Evolutionary conservation across 2,113 vertebrate species (phyloP).

Genomic region (Octodon degus): DNA sequence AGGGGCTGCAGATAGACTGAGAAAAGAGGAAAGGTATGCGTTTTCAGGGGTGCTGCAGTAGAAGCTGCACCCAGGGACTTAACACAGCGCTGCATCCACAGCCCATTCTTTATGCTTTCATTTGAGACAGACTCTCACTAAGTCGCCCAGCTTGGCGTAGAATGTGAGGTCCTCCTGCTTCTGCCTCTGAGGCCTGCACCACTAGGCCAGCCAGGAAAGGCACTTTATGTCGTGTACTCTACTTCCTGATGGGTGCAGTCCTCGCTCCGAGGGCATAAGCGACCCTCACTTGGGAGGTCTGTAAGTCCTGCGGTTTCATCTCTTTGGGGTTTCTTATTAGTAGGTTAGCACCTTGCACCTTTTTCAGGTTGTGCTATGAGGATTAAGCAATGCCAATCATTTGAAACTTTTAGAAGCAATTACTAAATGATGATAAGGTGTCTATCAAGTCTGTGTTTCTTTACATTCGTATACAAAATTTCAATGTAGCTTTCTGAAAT

Average conservation of each 20-base stretch:
- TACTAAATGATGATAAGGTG: not conserved
- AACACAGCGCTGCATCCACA: not conserved
- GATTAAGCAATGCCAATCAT: not conserved
- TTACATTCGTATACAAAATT: not conserved
- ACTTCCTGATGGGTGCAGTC: not conserved
- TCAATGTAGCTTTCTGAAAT: not conserved
- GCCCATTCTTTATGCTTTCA: not conserved
- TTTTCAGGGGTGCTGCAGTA: not conserved
- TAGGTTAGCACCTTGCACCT: not conserved
- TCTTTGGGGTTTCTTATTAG: not conserved
- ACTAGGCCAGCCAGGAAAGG: not conserved
- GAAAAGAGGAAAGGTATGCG: not conserved
- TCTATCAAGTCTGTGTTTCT: not conserved
- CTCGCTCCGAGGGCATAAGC: too few species aligned
- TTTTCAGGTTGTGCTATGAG: not conserved
- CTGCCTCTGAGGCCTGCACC: not conserved
- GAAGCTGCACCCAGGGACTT: not conserved
- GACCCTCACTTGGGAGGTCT: not conserved
- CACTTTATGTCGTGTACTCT: not conserved
- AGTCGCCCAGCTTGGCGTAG: not conserved
- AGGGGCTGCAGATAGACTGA: not conserved
- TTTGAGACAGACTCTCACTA: not conserved
- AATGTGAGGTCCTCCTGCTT: not conserved
- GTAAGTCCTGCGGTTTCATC: not conserved
- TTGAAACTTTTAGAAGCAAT: slow-evolving; percentile 26